These are phyloP conservation scores for Drosophila truncata DNA, from an alignment of 1,140 invertebrate genomes.

Conservation along the genomic window DNA sequence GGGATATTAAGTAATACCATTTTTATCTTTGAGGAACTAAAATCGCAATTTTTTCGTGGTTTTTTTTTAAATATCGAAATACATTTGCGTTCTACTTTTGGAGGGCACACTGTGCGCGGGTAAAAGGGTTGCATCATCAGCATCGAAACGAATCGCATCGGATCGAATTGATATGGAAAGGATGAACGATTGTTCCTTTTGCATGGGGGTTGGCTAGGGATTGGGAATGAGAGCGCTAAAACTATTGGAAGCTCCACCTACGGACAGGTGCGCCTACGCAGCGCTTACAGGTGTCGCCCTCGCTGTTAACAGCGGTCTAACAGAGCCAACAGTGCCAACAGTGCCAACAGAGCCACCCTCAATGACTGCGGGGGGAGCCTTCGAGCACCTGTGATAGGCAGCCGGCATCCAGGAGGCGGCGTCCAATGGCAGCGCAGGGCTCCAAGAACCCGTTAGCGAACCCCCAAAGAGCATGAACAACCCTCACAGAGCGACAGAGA, in stretches of 20 bases:
- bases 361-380: slow-evolving; percentile 1
- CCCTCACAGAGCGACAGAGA: slow-evolving; percentile 52
- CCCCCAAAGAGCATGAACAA: slow-evolving; percentile 67
- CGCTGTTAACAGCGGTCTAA: slow-evolving; percentile 21
- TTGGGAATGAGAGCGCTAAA: slow-evolving; percentile 2
- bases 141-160: slow-evolving; percentile 16
- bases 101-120: background rate
- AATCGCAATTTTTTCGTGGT: background rate
- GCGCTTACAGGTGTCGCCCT: slow-evolving; percentile 21
- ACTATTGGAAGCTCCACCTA: slow-evolving; percentile 51
- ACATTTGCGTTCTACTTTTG: background rate
- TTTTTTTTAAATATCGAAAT: background rate
- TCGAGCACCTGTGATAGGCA: slow-evolving; percentile 77
- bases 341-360: slow-evolving; percentile 43
- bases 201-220: slow-evolving; percentile 3
- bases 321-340: slow-evolving; percentile 17
- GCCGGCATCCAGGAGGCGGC: slow-evolving; percentile 48
- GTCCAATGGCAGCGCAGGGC: slow-evolving; percentile 67
- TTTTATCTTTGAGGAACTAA: background rate
- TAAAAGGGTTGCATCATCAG: slow-evolving; percentile 21
- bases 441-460: slow-evolving; percentile 34
- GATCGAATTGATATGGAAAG: slow-evolving; percentile 18
- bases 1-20: background rate
- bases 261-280: slow-evolving; percentile 55
- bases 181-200: background rate